Evolutionary conservation across 1,140 invertebrate genomes (phyloP), one percentile per base, ranked within the genome.

Genomic region (Vollenhovia emeryi): DNA sequence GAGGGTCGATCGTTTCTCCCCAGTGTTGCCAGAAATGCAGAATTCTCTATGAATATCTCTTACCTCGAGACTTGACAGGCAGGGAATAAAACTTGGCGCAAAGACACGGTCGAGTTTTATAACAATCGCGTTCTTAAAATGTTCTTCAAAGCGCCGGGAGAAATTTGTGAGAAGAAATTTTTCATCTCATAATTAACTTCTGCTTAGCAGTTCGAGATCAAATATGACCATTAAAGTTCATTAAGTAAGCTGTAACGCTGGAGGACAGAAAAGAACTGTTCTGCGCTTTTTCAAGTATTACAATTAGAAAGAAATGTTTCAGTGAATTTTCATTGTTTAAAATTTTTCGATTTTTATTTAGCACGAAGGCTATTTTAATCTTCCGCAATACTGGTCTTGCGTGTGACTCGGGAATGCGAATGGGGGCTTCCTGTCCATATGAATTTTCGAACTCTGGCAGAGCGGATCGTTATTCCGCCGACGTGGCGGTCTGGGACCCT

Each of bases 401-500:
- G 9, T 33, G 52, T 52, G 68, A 71, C 27, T n/a, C 30, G 40
- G 30, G 18, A 79, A 85, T 71, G 36, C 45, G 8, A 73, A 60
- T 33, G 11, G 27, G n/a, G 66, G n/a, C 30, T 73, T 59, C 62
- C 40, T 36, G 48, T 66, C 21, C 45, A 21, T 24, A 85, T 59
- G 40, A 86, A 86, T 87, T 87, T 86, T 87, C 84, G 48, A 64
- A 24, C 21, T 80, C 50, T 60, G 18, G 21, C 24, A 64, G 73
- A 76, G 71, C 43, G 78, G 48, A 69, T 87, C 64, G 87, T 84
- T 88, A 73, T 55, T 68, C 52, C 57, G 62, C 11, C 50, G 27
- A 57, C 33, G 52, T 82, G 66, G 78, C 52, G 36, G 66, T 73
- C 30, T 52, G 52, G 57, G 21, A 45, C 1, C 21, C 33, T 57